phyloP scores from a whole-genome alignment of 2,113 vertebrate species.

The Tonatia bakeri region DNA sequence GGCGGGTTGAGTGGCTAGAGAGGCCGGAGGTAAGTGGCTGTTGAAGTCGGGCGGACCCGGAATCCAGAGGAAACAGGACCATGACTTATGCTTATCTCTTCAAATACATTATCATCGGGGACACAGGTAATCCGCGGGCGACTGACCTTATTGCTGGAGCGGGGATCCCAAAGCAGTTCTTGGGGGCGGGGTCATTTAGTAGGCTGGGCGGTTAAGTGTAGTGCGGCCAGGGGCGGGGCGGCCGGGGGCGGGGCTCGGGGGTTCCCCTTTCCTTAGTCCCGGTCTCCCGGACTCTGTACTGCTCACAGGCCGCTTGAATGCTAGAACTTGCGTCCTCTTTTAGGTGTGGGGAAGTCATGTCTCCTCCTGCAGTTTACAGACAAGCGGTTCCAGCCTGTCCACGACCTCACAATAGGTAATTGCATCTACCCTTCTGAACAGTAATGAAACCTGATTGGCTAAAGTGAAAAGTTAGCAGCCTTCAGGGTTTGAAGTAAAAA shows the following conservation, averaged over 20 bases:
- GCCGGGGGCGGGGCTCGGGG: constrained; percentile 35
- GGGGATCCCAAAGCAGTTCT: not conserved
- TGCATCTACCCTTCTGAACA: not conserved
- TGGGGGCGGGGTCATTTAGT: constrained; percentile 58
- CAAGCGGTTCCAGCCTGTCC: constrained; percentile 92
- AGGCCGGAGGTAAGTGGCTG: constrained; percentile 62
- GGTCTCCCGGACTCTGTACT: accelerated
- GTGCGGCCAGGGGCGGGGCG: not conserved
- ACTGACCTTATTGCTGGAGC: not conserved
- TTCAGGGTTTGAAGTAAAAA: not conserved
- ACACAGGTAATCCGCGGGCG: constrained; percentile 72
- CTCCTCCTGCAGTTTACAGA: constrained; percentile 95
- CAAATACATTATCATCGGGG: constrained; percentile 81
- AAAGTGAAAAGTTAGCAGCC: not conserved
- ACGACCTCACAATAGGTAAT: constrained; percentile 94
- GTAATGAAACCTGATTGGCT: not conserved
- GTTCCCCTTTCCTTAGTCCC: not conserved
- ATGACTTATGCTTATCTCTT: constrained; percentile 82
- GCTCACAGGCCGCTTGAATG: not conserved
- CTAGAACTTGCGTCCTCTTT: not conserved
- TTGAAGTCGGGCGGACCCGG: constrained; percentile 52
- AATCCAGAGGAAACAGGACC: constrained; percentile 59
- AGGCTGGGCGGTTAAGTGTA: constrained; percentile 15
- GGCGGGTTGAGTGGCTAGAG: constrained; percentile 53
- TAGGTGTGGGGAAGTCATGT: constrained; percentile 94